Percentiles rank a stretch among this genome's conserved stretches.
Conservation (phyloP, 1,140 invertebrate species). For the Hypothenemus hampei region DNA sequence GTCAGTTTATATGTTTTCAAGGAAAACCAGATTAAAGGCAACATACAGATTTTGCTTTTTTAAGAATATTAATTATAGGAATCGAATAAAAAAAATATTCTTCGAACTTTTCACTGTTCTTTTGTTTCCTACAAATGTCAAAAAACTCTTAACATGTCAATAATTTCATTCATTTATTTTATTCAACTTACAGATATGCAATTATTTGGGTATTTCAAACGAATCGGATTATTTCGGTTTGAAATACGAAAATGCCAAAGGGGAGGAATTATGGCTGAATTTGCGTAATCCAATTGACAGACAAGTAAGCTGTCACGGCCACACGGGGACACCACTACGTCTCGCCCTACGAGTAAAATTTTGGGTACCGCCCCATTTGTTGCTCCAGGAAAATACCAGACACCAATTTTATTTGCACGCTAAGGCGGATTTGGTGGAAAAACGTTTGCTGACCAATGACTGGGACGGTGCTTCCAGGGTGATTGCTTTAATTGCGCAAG, state of each 20-base stretch:
- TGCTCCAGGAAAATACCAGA: conserved; percentile 76
- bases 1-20: too few species aligned
- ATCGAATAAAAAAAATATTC: too few species aligned
- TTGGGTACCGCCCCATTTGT: conserved; percentile 82
- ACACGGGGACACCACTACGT: conserved; percentile 48
- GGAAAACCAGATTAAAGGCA: too few species aligned
- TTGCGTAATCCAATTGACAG: conserved; percentile 74
- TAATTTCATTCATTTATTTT: too few species aligned
- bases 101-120: too few species aligned
- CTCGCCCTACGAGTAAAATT: conserved; percentile 74
- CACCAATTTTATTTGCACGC: conserved; percentile 82
- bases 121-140: too few species aligned
- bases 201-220: conserved; percentile 71
- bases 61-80: too few species aligned
- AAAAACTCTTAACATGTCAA: too few species aligned
- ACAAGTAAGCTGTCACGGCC: conserved; percentile 59
- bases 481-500: conserved; percentile 68
- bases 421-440: conserved; percentile 66
- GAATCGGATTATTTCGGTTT: conserved; percentile 87
- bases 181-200: conserved; percentile 79
- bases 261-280: conserved; percentile 78
- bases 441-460: conserved; percentile 61
- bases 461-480: conserved; percentile 66
- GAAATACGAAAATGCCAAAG: conserved; percentile 63
- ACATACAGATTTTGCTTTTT: too few species aligned